These are phyloP conservation scores for Heterochromis multidens DNA, from an alignment of 2,113 vertebrate species.

Conservation along the genomic window DNA sequence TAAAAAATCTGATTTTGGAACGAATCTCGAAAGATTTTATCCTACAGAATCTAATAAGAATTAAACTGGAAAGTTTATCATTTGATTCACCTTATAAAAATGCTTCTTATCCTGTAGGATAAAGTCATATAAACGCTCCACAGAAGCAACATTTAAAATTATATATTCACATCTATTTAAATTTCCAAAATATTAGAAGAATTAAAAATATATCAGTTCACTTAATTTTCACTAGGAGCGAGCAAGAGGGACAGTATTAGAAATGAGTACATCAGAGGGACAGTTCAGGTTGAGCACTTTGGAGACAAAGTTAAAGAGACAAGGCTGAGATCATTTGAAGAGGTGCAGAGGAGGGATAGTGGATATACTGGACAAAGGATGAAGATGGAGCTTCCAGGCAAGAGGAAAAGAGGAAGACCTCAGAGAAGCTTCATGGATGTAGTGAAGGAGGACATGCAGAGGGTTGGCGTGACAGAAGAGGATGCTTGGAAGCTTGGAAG, in stretches of 20 bases:
- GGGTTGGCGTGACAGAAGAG: no score
- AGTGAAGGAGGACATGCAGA: no score
- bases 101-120: not conserved
- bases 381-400: no score
- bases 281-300: not conserved
- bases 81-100: not conserved
- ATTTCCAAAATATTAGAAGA: not conserved
- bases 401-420: no score
- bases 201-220: not conserved
- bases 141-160: not conserved
- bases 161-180: not conserved
- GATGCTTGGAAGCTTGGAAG: no score
- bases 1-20: not conserved
- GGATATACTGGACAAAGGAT: not conserved
- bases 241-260: not conserved
- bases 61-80: not conserved
- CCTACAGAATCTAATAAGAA: not conserved
- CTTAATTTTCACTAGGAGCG: not conserved
- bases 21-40: not conserved
- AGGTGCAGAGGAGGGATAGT: not conserved
- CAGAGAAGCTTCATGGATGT: no score
- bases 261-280: not conserved
- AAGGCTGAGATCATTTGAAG: not conserved
- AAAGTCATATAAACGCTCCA: not conserved
- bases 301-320: not conserved